Percentiles rank a stretch among this genome's conserved stretches.
Evolutionary conservation across 2,113 vertebrate species (phyloP).

Genomic region (Paralichthys olivaceus): DNA sequence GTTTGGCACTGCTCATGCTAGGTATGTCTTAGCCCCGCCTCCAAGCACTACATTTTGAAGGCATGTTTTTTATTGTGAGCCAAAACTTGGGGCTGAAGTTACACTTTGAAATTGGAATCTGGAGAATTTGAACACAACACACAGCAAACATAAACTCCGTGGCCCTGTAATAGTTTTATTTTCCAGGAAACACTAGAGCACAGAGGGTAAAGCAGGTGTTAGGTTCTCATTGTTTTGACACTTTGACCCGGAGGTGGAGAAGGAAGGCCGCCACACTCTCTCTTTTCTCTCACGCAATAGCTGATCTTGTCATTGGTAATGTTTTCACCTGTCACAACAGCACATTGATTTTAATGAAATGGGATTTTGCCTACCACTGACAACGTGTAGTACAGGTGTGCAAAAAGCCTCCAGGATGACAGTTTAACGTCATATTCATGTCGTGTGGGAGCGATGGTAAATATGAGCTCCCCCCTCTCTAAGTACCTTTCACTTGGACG

Average conservation of each 20-base stretch:
- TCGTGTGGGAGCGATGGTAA: constrained; percentile 30
- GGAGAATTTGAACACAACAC: neutral
- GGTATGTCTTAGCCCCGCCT: too few species aligned
- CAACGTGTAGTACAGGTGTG: constrained; percentile 63
- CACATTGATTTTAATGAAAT: constrained; percentile 58
- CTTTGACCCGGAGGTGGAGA: constrained; percentile 52
- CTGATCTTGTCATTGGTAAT: constrained; percentile 59
- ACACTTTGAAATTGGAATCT: neutral
- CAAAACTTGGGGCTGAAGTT: too few species aligned
- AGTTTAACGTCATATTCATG: constrained; percentile 59
- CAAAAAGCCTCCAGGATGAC: constrained; percentile 59
- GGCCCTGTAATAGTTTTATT: neutral
- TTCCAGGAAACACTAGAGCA: constrained; percentile 38
- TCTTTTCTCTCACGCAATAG: constrained; percentile 55
- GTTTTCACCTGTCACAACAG: constrained; percentile 49
- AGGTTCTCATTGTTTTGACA: constrained; percentile 61
- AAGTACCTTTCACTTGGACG: constrained; percentile 26
- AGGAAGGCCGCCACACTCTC: constrained; percentile 31
- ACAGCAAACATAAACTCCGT: constrained; percentile 2
- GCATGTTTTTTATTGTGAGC: too few species aligned
- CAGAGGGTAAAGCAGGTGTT: constrained; percentile 52
- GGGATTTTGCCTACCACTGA: constrained; percentile 57
- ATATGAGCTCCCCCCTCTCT: neutral
- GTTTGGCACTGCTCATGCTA: too few species aligned
- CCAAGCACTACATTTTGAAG: too few species aligned